These are phyloP conservation scores for Castor canadensis DNA, from an alignment of 2,113 vertebrate species.

Conservation along the genomic window DNA sequence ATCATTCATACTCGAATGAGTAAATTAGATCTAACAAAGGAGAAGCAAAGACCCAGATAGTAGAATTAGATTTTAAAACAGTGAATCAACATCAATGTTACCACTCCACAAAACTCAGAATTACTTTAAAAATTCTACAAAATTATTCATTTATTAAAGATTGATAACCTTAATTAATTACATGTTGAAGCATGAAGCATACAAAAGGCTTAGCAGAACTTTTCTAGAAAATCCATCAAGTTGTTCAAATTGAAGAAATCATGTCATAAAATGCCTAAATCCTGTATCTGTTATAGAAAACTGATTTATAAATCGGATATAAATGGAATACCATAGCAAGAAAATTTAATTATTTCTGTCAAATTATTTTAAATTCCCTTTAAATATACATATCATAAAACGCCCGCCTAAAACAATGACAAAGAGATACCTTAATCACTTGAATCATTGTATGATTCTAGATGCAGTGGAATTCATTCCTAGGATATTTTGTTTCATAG, in stretches of 20 bases:
- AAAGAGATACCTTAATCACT: not conserved
- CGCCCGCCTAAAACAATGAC: slow-evolving; percentile 34
- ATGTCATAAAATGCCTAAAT: not conserved
- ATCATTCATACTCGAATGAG: not conserved
- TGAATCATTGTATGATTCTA: slow-evolving; percentile 27
- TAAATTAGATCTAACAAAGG: not conserved
- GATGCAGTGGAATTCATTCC: slow-evolving; percentile 41
- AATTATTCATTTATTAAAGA: slow-evolving; percentile 29
- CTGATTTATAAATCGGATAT: not conserved
- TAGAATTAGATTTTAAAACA: slow-evolving; percentile 31
- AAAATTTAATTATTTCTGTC: not conserved
- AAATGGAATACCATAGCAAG: not conserved
- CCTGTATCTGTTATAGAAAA: not conserved
- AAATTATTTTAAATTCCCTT: slow-evolving; percentile 21
- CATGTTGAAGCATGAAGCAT: not conserved
- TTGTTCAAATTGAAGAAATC: slow-evolving; percentile 1
- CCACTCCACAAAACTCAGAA: not conserved
- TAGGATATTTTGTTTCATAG: slow-evolving; percentile 35
- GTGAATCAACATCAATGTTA: not conserved
- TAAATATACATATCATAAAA: slow-evolving; percentile 16
- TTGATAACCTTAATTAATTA: slow-evolving; percentile 26
- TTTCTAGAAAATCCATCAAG: slow-evolving; percentile 5
- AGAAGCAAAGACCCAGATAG: not conserved
- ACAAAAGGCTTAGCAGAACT: not conserved
- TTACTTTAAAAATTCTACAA: slow-evolving; percentile 11